Percentiles rank a stretch among this genome's conserved stretches.
phyloP scores from a whole-genome alignment of 2,797 vertebrate genomes.

The Sebastes taczanowskii region DNA sequence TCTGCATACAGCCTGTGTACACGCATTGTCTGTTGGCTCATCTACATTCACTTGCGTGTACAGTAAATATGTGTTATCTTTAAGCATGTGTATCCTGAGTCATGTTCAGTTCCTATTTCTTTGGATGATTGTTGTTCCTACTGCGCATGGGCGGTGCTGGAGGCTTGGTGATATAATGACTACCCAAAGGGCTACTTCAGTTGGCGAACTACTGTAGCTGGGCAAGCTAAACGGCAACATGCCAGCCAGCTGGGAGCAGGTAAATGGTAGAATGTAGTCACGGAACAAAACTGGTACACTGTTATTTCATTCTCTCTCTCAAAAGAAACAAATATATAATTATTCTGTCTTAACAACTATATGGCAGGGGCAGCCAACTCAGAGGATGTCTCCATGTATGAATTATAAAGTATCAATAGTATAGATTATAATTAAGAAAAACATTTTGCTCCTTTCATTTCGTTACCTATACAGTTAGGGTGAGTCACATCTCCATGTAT shows the following conservation, averaged over 20 bases:
- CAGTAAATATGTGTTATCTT: neutral
- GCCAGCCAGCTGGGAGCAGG: neutral
- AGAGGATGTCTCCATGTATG: no score
- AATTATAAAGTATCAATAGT: no score
- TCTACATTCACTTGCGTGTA: neutral
- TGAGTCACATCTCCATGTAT: no score
- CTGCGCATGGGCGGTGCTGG: fast-evolving
- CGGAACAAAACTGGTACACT: neutral
- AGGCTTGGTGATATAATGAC: neutral
- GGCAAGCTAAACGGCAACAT: neutral
- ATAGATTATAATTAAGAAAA: no score
- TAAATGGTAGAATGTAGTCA: neutral
- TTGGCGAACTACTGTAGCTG: neutral
- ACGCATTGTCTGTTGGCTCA: neutral
- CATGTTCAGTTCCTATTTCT: neutral
- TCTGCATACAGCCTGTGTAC: neutral
- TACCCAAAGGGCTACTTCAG: neutral
- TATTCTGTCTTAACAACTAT: no score
- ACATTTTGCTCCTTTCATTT: no score
- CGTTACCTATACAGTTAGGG: no score
- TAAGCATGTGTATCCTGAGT: neutral
- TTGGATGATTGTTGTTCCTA: neutral
- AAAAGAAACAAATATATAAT: no score
- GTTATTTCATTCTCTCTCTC: no score
- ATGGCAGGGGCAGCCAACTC: no score